These are phyloP conservation scores for Orientallactaga bullata DNA, from an alignment of 2,113 vertebrate species.

Conservation along the genomic window DNA sequence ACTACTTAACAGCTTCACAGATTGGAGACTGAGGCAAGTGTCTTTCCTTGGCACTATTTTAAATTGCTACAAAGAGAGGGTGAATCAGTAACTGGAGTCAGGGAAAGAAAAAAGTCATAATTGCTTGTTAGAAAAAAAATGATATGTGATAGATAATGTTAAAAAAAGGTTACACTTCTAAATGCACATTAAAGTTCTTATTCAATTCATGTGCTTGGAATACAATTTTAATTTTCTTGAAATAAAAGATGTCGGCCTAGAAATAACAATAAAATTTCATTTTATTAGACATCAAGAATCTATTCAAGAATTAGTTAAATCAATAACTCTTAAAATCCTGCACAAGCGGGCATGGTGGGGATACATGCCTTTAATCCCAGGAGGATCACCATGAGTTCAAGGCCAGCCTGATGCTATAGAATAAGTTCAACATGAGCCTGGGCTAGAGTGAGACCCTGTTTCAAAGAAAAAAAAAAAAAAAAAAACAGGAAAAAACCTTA, in stretches of 20 bases:
- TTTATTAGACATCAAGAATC: neutral
- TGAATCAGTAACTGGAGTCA: slow-evolving; percentile 68
- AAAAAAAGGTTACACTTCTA: neutral
- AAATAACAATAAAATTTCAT: slow-evolving; percentile 42
- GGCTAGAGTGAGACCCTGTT: no score
- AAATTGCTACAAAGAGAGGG: slow-evolving; percentile 77
- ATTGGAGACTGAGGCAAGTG: slow-evolving; percentile 77
- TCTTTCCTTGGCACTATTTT: slow-evolving; percentile 79
- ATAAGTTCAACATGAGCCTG: no score
- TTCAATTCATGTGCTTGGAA: neutral
- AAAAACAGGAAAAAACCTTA: neutral
- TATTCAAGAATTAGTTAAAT: slow-evolving; percentile 16
- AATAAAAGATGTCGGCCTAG: neutral
- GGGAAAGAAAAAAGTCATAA: neutral
- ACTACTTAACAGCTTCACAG: slow-evolving; percentile 85
- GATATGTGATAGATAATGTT: neutral
- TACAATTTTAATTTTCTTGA: neutral
- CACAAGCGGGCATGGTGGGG: no score
- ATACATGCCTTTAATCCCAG: no score
- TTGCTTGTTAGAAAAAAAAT: slow-evolving; percentile 61
- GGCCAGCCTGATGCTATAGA: no score
- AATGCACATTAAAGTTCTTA: neutral
- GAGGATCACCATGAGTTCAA: no score
- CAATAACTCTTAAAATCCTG: neutral
- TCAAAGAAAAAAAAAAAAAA: no score